phyloP scores from a whole-genome alignment of 2,888 invertebrate genomes.

The Strigamia maritima region DNA sequence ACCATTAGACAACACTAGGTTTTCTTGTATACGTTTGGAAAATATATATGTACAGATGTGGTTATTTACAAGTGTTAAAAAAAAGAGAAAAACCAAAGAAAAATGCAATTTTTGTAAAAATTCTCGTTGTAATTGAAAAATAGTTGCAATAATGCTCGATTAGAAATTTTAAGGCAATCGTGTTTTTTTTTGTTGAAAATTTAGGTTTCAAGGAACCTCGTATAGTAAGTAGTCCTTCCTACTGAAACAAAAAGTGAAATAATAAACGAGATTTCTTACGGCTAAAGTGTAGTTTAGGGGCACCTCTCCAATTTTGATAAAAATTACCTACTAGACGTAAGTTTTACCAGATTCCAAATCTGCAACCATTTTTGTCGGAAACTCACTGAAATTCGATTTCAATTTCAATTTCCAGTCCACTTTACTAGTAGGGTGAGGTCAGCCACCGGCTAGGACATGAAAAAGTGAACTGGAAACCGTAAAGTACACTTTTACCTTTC shows the following conservation, averaged over 20 bases:
- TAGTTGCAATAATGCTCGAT: not conserved
- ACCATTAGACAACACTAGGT: conserved; percentile 2
- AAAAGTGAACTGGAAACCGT: not conserved
- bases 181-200: not conserved
- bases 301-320: too few relatives aligned
- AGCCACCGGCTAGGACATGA: not conserved
- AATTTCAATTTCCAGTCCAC: too few relatives aligned
- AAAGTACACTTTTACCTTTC: not conserved
- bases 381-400: too few relatives aligned
- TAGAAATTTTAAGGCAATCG: conserved; percentile 2
- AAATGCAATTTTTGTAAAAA: not conserved
- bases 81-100: not conserved
- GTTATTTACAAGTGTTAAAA: not conserved
- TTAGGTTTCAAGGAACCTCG: not conserved
- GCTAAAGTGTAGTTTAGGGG: too few relatives aligned
- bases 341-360: too few relatives aligned
- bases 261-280: too few relatives aligned
- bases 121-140: not conserved
- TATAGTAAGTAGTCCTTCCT: too few relatives aligned
- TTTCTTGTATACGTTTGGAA: not conserved
- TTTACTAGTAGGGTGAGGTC: too few relatives aligned
- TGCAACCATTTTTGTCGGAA: too few relatives aligned
- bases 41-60: conserved; percentile 13
- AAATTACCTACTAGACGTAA: too few relatives aligned
- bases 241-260: not conserved